phyloP scores from a whole-genome alignment of 2,888 invertebrate species.

The Protophormia terraenovae region DNA sequence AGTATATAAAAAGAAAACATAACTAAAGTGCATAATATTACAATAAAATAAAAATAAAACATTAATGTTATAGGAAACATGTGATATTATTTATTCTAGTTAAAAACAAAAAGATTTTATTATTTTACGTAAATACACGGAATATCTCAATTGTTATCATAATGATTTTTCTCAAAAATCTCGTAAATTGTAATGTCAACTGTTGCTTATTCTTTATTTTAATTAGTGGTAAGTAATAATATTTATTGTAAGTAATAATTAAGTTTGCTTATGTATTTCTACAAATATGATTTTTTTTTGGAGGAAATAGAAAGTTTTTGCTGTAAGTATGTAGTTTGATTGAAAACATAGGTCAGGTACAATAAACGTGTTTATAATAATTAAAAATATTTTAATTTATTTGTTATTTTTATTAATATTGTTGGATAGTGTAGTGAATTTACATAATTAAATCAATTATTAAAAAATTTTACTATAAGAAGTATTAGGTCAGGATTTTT shows the following conservation, averaged over 20 bases:
- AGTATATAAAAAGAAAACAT: neutral
- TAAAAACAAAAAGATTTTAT: neutral
- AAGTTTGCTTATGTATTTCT: neutral
- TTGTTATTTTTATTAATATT: neutral
- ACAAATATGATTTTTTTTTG: neutral
- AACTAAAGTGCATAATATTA: neutral
- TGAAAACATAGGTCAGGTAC: slow-evolving; percentile 48
- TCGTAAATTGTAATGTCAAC: neutral
- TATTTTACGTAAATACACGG: neutral
- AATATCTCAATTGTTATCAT: neutral
- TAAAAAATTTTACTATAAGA: no score
- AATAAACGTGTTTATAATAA: slow-evolving; percentile 52
- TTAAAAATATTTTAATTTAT: neutral
- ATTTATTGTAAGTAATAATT: neutral
- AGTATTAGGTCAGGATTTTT: no score
- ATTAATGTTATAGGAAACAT: neutral
- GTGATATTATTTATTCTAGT: neutral
- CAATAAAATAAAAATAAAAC: no score
- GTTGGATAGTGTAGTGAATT: neutral
- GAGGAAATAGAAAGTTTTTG: slow-evolving; percentile 49
- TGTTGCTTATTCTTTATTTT: slow-evolving; percentile 20
- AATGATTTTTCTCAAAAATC: slow-evolving; percentile 34
- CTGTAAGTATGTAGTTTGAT: neutral
- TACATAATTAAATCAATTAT: neutral
- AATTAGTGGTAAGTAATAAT: slow-evolving; percentile 52